Conservation (phyloP, 2,113 vertebrate genomes). For the Pterocles orientalis region DNA sequence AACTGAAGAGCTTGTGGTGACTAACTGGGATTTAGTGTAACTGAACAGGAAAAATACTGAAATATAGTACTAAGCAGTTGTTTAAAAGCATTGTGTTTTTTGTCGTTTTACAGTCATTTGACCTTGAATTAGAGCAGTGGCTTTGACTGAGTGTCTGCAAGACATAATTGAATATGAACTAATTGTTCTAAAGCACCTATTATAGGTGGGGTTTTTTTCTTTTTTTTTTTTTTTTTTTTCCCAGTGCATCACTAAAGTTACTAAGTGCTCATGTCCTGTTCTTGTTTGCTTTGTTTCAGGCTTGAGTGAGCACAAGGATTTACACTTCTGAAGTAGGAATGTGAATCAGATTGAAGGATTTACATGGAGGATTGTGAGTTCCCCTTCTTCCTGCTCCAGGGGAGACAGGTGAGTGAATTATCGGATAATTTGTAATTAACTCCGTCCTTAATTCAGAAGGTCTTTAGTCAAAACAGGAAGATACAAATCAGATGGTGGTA, state of each 20-base stretch:
- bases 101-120: neutral
- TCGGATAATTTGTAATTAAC: slow-evolving; percentile 35
- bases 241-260: neutral
- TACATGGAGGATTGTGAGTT: slow-evolving; percentile 10
- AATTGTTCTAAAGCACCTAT: neutral
- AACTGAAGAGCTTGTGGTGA: slow-evolving; percentile 13
- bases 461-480: slow-evolving; percentile 61
- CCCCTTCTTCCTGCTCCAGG: slow-evolving; percentile 47
- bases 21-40: slow-evolving; percentile 22
- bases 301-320: neutral
- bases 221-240: neutral
- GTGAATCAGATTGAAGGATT: slow-evolving; percentile 41
- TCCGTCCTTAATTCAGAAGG: slow-evolving; percentile 13
- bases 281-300: slow-evolving; percentile 29
- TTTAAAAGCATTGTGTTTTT: slow-evolving; percentile 3
- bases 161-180: neutral
- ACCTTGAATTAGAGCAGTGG: neutral
- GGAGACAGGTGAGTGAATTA: slow-evolving; percentile 50
- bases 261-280: neutral
- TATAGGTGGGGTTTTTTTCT: neutral
- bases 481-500: slow-evolving; percentile 16
- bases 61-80: neutral
- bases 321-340: neutral
- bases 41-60: slow-evolving; percentile 22
- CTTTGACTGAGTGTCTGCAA: neutral